A percentile compares a stretch with the other conserved stretches of the same genome.
Conservation (phyloP, 2,797 vertebrate genomes). For the Sebastes ruberrimus region DNA sequence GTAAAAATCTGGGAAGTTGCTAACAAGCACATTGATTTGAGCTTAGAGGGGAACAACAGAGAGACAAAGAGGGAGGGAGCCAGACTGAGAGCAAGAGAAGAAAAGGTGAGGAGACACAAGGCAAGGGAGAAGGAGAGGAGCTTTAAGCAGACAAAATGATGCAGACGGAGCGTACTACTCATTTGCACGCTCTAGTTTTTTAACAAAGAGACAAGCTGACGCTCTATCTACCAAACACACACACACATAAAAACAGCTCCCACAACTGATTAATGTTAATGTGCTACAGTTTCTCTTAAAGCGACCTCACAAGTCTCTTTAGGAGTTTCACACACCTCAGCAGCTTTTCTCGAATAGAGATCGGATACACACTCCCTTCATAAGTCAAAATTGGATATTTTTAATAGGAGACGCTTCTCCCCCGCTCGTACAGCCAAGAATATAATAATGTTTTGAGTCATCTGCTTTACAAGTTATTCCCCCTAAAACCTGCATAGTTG, state of each 20-base stretch:
- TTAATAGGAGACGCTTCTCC: conserved; percentile 26
- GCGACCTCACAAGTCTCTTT: conserved; percentile 6
- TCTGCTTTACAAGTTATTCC: conserved; percentile 43
- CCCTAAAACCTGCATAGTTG: conserved; percentile 8
- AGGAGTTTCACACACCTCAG: conserved; percentile 43
- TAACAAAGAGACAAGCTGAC: conserved; percentile 50
- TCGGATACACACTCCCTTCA: conserved; percentile 5
- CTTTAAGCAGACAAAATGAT: conserved; percentile 41
- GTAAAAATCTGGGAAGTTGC: conserved; percentile 51
- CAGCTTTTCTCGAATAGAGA: conserved; percentile 31
- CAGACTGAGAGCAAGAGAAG: not conserved
- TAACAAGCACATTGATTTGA: conserved; percentile 68
- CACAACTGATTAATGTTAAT: conserved; percentile 44
- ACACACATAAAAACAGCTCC: not conserved
- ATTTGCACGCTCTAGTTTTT: conserved; percentile 56
- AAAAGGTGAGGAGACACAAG: not conserved
- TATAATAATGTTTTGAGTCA: conserved; percentile 30
- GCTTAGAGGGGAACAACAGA: conserved; percentile 32
- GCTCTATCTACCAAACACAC: not conserved
- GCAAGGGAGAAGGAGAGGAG: not conserved
- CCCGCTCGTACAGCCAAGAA: conserved; percentile 14
- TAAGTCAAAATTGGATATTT: conserved; percentile 28
- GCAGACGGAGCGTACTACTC: conserved; percentile 29
- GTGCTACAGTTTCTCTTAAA: conserved; percentile 16
- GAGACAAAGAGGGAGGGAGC: not conserved